Base-by-base conservation (phyloP, 1,140 invertebrate species). In the Apis dorsata region DNA sequence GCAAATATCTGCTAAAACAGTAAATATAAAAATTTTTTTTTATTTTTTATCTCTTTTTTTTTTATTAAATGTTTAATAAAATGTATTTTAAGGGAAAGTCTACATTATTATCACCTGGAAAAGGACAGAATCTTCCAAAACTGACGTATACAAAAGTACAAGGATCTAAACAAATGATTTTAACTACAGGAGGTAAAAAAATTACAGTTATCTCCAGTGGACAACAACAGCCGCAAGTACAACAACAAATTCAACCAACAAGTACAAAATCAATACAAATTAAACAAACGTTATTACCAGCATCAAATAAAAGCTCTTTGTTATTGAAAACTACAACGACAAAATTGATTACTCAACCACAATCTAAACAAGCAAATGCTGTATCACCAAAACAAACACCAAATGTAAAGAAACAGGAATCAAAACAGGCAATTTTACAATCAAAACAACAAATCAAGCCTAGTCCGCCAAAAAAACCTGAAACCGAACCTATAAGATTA, bases 401-500 rank as follows among this genome's bases (percentile, higher is more conserved):
- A 7, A 21, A 28, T 12, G 89, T 82, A 55, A 90, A 87, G 70
- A 72, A 66, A 69, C 81, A 88, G 70, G 86, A 87, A 79, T 44
- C 44, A n/a, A 91, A 89, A 59, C 65, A 85, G 19, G 34, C 60
- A 51, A 62, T 28, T 24, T 34, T 75, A 7, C 85, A 87, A 49
- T 44, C 11, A 34, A 76, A 82, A 68, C 78, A 86, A 4, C 72
- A 80, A 79, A 53, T 71, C 51, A 91, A 89, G 57, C 15, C 71
- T 28, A 79, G 79, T 15, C 77, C 79, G 2, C 34, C 63, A 13
- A 92, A 90, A 59, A 92, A 91, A 55, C 79, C 93, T 12, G 94
- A 94, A 86, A 94, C 96, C 1, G 97, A 98, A 89, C 96, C 96
- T 1, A 96, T 98, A 55, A 94, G 98, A 75, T 93, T 97, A 1